Evolutionary conservation across 1,140 invertebrate species (phyloP).

Genomic region (Brachionus asplanchnoidis): DNA sequence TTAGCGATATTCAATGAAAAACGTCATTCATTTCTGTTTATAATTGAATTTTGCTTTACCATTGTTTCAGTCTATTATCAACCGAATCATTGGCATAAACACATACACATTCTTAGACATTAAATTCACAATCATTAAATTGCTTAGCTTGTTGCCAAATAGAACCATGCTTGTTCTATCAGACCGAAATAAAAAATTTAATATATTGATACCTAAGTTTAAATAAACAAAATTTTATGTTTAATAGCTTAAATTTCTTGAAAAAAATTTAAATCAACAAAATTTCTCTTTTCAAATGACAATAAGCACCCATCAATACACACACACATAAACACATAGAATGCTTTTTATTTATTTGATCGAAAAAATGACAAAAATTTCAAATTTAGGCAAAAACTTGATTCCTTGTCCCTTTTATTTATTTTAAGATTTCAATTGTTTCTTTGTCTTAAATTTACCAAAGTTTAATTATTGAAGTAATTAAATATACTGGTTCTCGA

Average conservation of each 20-base stretch:
- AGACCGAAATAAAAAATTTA: neutral
- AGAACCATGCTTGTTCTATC: neutral
- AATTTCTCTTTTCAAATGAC: neutral
- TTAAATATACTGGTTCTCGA: neutral
- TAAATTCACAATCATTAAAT: neutral
- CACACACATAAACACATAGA: neutral
- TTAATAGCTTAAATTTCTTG: neutral
- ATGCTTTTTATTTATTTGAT: neutral
- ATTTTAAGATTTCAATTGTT: neutral
- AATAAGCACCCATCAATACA: neutral
- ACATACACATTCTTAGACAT: slow-evolving; percentile 8
- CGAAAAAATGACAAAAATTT: slow-evolving; percentile 14
- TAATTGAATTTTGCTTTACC: neutral
- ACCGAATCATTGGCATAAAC: neutral
- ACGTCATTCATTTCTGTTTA: neutral
- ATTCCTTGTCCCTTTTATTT: neutral
- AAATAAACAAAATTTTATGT: neutral
- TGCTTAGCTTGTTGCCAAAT: neutral
- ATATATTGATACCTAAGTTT: neutral
- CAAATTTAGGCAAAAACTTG: neutral
- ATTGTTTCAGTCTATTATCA: neutral
- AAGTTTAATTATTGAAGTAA: slow-evolving; percentile 16
- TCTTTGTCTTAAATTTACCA: neutral
- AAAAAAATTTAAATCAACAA: neutral
- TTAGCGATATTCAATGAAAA: neutral